Percentiles rank a stretch among this genome's conserved stretches.
phyloP scores from a whole-genome alignment of 2,797 vertebrate genomes.

The Iguana delicatissima region DNA sequence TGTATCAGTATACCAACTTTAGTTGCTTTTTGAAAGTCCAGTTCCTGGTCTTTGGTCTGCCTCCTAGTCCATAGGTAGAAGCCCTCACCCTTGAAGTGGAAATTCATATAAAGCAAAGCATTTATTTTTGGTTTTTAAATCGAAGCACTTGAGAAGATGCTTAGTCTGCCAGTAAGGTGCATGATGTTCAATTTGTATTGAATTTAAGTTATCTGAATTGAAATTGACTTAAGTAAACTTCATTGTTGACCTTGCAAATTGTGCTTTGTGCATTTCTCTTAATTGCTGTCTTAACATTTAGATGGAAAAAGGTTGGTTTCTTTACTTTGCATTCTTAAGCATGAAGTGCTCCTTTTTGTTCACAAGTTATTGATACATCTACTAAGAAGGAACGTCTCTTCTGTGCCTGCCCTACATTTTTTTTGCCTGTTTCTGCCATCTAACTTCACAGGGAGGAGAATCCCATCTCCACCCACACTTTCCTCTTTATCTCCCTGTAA shows the following conservation, averaged over 20 bases:
- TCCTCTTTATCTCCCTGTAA: constrained; percentile 63
- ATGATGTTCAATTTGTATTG: not conserved
- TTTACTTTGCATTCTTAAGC: not conserved
- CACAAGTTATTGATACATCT: not conserved
- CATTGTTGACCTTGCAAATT: not conserved
- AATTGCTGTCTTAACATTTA: not conserved
- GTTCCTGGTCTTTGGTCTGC: not conserved
- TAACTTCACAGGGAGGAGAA: constrained; percentile 49
- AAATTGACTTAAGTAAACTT: not conserved
- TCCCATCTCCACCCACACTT: constrained; percentile 65
- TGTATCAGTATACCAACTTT: not conserved
- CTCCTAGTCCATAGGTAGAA: not conserved
- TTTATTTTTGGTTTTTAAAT: not conserved
- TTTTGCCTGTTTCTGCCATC: not conserved
- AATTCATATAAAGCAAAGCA: not conserved
- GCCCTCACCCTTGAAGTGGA: not conserved
- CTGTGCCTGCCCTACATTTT: constrained; percentile 59
- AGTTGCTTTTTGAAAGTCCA: not conserved
- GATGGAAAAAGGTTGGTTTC: not conserved
- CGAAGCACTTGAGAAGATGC: not conserved
- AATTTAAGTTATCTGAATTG: not conserved
- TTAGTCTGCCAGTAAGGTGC: not conserved
- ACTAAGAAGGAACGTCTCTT: constrained; percentile 56
- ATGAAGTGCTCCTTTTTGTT: constrained; percentile 23
- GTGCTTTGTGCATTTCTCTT: not conserved